Base-by-base conservation (phyloP, 2,113 vertebrate species). In the Zootoca vivipara region DNA sequence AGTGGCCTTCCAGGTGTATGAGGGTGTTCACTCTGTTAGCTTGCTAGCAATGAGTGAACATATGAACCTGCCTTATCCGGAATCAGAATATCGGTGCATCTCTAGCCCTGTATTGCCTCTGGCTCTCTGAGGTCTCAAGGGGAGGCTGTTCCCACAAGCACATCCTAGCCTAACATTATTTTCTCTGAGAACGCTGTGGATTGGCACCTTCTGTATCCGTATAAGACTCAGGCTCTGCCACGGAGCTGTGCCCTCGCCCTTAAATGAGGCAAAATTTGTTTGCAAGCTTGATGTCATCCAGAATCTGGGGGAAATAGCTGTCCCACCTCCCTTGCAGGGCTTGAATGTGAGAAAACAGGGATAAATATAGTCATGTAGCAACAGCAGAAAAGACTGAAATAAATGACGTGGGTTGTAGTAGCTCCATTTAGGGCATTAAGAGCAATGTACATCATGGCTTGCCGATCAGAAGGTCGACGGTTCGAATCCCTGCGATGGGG, bases 331-430 rank as follows among this genome's bases (percentile, higher is more conserved):
- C 24, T 16, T 16, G 70, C 52, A 9, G 52, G 16, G 24, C 46
- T 58, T 56, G 58, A 56, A 58, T 24, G 5, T 28, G 75, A 33
- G 35, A 77, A 84, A 89, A 0, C 0, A 9, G 1, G 85, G 86
- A 91, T 86, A 73, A 80, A 16, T 7, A n/a, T 30, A 40, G 30
- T 10, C 33, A 78, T 40, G 2, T 42, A 56, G 24, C 0, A 0
- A 46, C 0, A 0, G 9, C 1, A 58, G 1, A 13, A 70, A 74
- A 65, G 58, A 30, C 3, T 5, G 75, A 42, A 69, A 40, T 2
- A 83, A 86, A 80, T 73, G 52, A 20, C 9, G 2, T 46, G 18
- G 74, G 42, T 58, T 74, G 3, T 1, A 20, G 8, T 1, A 24
- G 1, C 38, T 26, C 56, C 7, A 10, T 22, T 30, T 82, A 65